Conservation (phyloP, 1,140 invertebrate species). For the Aphelenchoides avenae region DNA sequence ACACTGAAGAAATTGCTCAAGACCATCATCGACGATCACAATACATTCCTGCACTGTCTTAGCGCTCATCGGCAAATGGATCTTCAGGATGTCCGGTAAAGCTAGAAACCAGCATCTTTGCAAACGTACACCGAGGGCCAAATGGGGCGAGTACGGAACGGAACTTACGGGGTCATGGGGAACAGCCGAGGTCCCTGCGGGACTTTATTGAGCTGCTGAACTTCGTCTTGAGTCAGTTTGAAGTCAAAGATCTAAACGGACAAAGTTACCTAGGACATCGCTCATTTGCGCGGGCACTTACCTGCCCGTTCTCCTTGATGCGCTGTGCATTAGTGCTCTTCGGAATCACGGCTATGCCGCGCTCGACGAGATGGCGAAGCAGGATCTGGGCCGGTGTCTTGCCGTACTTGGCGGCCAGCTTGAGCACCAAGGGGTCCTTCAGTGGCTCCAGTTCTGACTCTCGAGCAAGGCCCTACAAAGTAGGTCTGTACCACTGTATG, state of each 20-base stretch:
- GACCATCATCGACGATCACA: no score
- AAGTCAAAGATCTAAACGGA: no score
- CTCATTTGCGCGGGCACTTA: conserved; percentile 20
- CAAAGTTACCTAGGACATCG: no score
- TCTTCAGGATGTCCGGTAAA: neutral
- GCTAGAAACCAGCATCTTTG: neutral
- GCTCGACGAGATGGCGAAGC: conserved; percentile 45
- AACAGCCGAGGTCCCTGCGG: neutral
- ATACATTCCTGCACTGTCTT: neutral
- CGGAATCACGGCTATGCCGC: conserved; percentile 60
- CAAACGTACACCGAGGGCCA: neutral
- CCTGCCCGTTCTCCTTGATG: conserved; percentile 59
- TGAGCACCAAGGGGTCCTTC: conserved; percentile 64
- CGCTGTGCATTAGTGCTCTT: conserved; percentile 59
- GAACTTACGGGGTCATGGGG: conserved; percentile 6
- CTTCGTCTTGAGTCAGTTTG: conserved; percentile 7
- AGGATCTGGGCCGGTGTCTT: conserved; percentile 68
- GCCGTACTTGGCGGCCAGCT: conserved; percentile 65
- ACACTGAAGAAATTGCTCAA: no score
- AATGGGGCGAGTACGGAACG: neutral
- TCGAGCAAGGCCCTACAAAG: no score
- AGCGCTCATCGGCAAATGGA: conserved; percentile 13
- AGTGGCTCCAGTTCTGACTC: conserved; percentile 60
- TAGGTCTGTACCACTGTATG: no score
- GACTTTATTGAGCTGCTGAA: neutral